Conservation (phyloP, 2,888 invertebrate genomes). For the Drosophila colorata region DNA sequence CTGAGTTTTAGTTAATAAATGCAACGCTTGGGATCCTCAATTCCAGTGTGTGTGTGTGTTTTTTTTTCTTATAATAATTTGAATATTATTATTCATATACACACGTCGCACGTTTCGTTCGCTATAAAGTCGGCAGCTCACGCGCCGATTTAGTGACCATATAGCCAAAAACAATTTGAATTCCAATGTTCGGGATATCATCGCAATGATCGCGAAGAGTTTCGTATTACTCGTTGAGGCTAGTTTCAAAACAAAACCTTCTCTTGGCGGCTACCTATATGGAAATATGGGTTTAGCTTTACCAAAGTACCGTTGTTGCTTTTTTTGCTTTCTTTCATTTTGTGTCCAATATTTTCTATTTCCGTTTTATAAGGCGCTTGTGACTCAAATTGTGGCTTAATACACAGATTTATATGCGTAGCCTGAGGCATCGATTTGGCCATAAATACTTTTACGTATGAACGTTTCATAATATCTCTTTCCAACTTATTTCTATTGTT, state of each 20-base stretch:
- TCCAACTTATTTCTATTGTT: constrained; percentile 37
- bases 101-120: constrained; percentile 55
- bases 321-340: not conserved
- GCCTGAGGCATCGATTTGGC: constrained; percentile 38
- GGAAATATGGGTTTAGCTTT: constrained; percentile 7
- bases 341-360: constrained; percentile 56
- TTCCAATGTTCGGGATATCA: constrained; percentile 54
- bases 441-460: constrained; percentile 42
- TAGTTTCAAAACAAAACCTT: constrained; percentile 6
- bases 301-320: constrained; percentile 43
- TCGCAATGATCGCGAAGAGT: constrained; percentile 30
- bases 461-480: constrained; percentile 62
- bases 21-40: constrained; percentile 32
- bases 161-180: constrained; percentile 53
- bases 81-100: constrained; percentile 78
- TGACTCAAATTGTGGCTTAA: constrained; percentile 39
- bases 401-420: constrained; percentile 62
- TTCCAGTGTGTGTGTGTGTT: too few relatives aligned
- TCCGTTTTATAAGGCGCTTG: constrained; percentile 39
- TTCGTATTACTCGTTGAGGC: constrained; percentile 1
- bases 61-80: constrained; percentile 63
- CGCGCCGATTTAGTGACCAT: constrained; percentile 59
- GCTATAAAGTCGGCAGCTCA: constrained; percentile 61
- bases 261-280: not conserved
- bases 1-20: constrained; percentile 28